Conservation (phyloP, 2,113 vertebrate genomes). For the Orycteropus afer region DNA sequence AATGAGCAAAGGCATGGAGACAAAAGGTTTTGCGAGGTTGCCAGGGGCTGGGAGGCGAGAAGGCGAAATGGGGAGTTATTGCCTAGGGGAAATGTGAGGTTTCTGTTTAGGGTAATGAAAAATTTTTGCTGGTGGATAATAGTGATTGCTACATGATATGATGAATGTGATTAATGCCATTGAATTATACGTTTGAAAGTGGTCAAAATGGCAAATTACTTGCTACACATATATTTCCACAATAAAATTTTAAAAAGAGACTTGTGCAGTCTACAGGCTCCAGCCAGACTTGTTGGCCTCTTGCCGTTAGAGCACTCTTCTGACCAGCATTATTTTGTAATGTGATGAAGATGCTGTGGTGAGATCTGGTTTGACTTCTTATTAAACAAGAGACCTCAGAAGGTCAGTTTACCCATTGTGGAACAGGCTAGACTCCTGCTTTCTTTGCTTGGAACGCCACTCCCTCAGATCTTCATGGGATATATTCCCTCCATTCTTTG, state of each 20-base stretch:
- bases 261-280: rapidly evolving
- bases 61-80: background rate
- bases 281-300: too few species aligned
- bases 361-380: background rate
- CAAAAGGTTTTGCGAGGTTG: background rate
- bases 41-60: background rate
- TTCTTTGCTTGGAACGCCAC: background rate
- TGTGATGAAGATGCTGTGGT: background rate
- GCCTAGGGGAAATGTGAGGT: background rate
- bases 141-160: background rate
- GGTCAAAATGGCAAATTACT: background rate
- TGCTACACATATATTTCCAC: background rate
- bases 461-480: background rate
- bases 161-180: background rate
- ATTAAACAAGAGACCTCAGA: background rate
- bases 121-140: background rate
- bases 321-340: background rate
- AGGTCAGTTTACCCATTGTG: background rate
- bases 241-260: background rate
- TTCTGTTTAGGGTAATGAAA: background rate
- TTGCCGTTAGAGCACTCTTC: background rate
- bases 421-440: rapidly evolving
- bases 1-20: background rate
- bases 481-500: background rate
- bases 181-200: background rate